Conservation (phyloP, 2,113 vertebrate genomes). For the Brachypodius melanocephalos region DNA sequence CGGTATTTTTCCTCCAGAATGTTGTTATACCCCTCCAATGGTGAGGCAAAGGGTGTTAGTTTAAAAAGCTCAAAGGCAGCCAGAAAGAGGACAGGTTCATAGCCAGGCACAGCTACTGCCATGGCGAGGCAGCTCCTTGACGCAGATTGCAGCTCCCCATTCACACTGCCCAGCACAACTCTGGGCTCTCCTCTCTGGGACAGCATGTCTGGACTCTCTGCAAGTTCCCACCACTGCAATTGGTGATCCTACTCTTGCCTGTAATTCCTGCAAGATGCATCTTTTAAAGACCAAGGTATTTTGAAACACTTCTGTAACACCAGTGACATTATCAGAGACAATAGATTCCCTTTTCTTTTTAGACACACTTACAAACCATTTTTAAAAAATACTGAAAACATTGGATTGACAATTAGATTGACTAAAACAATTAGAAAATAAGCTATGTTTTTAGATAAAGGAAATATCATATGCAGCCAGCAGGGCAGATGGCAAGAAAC, state of each 20-base stretch:
- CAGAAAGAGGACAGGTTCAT: not conserved
- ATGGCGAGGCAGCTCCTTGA: not conserved
- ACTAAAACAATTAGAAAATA: not conserved
- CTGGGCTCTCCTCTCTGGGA: not conserved
- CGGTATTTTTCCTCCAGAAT: not conserved
- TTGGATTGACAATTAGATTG: not conserved
- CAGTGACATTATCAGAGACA: not conserved
- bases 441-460: not conserved
- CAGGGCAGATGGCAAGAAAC: not conserved
- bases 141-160: rapidly evolving
- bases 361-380: rapidly evolving
- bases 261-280: not conserved
- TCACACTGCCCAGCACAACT: rapidly evolving
- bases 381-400: not conserved
- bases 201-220: not conserved
- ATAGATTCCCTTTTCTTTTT: not conserved
- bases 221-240: rapidly evolving
- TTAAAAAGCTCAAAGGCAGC: not conserved
- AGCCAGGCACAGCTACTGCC: rapidly evolving
- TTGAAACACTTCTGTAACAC: not conserved
- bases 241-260: not conserved
- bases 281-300: not conserved
- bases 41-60: not conserved
- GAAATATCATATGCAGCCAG: not conserved
- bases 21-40: not conserved